A percentile compares a stretch with the other conserved stretches of the same genome.
These are phyloP conservation scores for Smittia sp. DNA, from an alignment of 2,888 invertebrate genomes.

Conservation along the genomic window DNA sequence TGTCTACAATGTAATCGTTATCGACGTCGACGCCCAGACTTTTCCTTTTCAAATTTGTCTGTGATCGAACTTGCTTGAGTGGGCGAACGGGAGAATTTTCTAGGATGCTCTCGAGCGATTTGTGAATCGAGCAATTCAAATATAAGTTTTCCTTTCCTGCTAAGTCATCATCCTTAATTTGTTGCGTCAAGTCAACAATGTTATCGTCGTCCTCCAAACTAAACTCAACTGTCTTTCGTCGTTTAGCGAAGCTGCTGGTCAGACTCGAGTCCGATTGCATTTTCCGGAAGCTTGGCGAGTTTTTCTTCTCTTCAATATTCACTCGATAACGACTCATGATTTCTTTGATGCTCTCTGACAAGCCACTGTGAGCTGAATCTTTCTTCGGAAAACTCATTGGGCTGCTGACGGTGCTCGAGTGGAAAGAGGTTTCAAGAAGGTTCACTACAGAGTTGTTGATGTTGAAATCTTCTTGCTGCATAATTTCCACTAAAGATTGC, in stretches of 20 bases:
- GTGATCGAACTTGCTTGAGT: background rate
- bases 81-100: background rate
- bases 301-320: background rate
- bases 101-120: background rate
- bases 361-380: background rate
- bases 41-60: background rate
- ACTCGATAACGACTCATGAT: background rate
- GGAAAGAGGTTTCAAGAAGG: background rate
- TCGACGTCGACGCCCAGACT: background rate
- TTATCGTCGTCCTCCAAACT: background rate
- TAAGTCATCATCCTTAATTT: background rate
- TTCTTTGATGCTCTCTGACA: background rate
- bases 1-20: constrained; percentile 57
- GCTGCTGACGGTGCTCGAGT: background rate
- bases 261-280: background rate
- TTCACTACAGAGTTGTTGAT: background rate
- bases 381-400: background rate
- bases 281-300: background rate
- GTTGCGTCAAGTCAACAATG: background rate
- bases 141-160: background rate
- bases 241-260: background rate
- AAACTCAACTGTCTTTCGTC: background rate
- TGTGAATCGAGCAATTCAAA: background rate
- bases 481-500: background rate
- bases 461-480: background rate